Evolutionary conservation across 2,797 vertebrate genomes (phyloP).

Genomic region (Dryobates pubescens): DNA sequence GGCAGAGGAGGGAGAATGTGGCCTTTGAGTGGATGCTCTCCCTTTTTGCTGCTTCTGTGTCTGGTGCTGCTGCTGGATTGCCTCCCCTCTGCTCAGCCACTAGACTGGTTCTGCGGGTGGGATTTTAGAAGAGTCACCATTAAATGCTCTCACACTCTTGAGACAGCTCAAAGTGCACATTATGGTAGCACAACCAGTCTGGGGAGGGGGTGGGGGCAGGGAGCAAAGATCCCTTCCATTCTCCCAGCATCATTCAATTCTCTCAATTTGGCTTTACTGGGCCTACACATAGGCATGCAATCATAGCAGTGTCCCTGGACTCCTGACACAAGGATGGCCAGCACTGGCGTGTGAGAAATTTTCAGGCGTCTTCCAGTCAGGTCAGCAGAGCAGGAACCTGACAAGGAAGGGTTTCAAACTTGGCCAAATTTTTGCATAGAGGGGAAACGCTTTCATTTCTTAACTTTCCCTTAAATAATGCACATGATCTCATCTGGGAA

Average conservation of each 20-base stretch:
- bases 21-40: background rate
- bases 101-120: background rate
- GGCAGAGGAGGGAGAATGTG: background rate
- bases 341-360: background rate
- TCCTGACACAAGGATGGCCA: background rate
- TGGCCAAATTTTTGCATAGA: background rate
- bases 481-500: constrained; percentile 40
- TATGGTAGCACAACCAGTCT: background rate
- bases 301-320: background rate
- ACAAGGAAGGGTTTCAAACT: background rate
- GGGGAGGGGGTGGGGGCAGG: no score
- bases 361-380: background rate
- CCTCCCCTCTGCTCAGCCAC: background rate
- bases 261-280: background rate
- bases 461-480: constrained; percentile 55
- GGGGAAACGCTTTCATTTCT: constrained; percentile 49
- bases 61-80: background rate
- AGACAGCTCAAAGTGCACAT: background rate
- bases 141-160: background rate
- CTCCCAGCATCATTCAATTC: background rate
- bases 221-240: background rate
- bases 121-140: fast-evolving
- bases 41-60: background rate
- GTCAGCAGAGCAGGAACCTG: fast-evolving
- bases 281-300: no score